These are phyloP conservation scores for Caenorhabditis sp. DNA, from an alignment of 2,888 invertebrate genomes.

Conservation along the genomic window DNA sequence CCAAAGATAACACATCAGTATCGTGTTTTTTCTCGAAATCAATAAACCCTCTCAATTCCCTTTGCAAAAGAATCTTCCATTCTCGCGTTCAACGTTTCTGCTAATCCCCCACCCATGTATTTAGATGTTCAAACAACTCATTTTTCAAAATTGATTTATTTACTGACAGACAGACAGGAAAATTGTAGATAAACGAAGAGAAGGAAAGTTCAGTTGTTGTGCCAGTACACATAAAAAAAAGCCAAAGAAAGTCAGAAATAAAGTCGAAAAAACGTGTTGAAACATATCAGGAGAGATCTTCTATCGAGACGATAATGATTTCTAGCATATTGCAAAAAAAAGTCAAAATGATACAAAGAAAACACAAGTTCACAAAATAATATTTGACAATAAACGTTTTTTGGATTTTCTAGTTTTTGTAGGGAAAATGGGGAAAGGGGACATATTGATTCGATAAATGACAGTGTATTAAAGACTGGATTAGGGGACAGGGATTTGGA, in stretches of 20 bases:
- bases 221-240: slow-evolving; percentile 9
- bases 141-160: background rate
- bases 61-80: too few species aligned
- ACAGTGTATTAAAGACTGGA: background rate
- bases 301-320: background rate
- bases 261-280: background rate
- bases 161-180: background rate
- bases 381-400: background rate
- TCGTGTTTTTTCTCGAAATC: too few species aligned
- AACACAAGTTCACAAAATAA: background rate
- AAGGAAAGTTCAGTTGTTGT: background rate
- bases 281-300: background rate
- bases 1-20: too few species aligned
- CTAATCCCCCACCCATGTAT: too few species aligned
- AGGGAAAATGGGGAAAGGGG: background rate
- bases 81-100: too few species aligned
- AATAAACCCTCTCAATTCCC: too few species aligned
- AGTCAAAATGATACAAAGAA: background rate
- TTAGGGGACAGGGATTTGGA: background rate
- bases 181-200: background rate
- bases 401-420: background rate
- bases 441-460: background rate
- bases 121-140: background rate
- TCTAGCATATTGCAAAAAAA: background rate
- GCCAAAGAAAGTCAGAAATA: background rate